phyloP scores from a whole-genome alignment of 2,888 invertebrate genomes.

The Salpingus planirostris region DNA sequence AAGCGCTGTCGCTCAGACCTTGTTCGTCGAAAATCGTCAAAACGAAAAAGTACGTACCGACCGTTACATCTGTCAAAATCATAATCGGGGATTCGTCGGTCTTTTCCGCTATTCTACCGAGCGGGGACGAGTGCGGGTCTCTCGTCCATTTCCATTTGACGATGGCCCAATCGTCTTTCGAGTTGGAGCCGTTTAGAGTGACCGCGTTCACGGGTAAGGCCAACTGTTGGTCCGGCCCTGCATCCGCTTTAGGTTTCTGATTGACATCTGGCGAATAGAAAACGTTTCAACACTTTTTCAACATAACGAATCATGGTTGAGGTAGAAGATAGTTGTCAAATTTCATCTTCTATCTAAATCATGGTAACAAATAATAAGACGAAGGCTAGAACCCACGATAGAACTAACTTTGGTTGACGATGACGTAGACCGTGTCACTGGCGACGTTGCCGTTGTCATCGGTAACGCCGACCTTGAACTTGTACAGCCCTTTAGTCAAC shows the following conservation, averaged over 20 bases:
- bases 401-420: slow-evolving; percentile 77
- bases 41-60: slow-evolving; percentile 81
- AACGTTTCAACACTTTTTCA: too few relatives aligned
- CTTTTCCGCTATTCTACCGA: slow-evolving; percentile 63
- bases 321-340: too few relatives aligned
- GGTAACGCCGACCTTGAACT: slow-evolving; percentile 69
- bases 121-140: slow-evolving; percentile 67
- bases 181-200: slow-evolving; percentile 73
- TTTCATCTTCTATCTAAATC: too few relatives aligned
- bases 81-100: slow-evolving; percentile 72
- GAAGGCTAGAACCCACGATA: too few relatives aligned
- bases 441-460: slow-evolving; percentile 81
- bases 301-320: too few relatives aligned
- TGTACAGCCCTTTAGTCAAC: slow-evolving; percentile 76
- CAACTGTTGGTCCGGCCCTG: slow-evolving; percentile 75
- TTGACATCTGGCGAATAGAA: slow-evolving; percentile 91
- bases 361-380: too few relatives aligned
- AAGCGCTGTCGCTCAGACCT: slow-evolving; percentile 72
- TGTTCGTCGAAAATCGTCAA: slow-evolving; percentile 87
- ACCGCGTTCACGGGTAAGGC: slow-evolving; percentile 67
- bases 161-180: slow-evolving; percentile 80
- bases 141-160: slow-evolving; percentile 78
- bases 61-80: slow-evolving; percentile 71
- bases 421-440: slow-evolving; percentile 60
- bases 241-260: slow-evolving; percentile 79